Percentiles rank a stretch among this genome's conserved stretches.
These are phyloP conservation scores for Hoplostethus mediterraneus DNA, from an alignment of 2,797 vertebrate genomes.

Conservation along the genomic window DNA sequence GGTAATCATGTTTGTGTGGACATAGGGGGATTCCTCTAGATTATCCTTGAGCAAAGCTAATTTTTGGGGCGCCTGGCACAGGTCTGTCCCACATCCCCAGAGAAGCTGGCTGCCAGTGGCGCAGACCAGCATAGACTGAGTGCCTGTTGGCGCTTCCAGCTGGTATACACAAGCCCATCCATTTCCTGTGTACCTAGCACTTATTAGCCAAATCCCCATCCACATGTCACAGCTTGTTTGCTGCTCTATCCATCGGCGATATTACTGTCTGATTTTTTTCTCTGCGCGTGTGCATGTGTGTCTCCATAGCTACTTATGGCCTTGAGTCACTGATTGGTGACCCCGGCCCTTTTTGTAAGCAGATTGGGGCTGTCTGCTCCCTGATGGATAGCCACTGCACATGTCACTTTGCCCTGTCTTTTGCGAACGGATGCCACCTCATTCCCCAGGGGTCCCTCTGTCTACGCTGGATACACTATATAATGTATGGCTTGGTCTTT, in stretches of 20 bases:
- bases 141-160: constrained; percentile 48
- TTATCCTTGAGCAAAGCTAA: neutral
- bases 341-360: constrained; percentile 43
- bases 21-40: neutral
- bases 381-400: constrained; percentile 72
- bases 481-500: constrained; percentile 43
- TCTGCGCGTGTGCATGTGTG: constrained; percentile 1
- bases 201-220: constrained; percentile 31
- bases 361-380: constrained; percentile 55
- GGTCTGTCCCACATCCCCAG: neutral
- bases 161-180: constrained; percentile 26
- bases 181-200: constrained; percentile 44
- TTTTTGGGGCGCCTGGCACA: neutral
- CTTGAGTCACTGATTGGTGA: constrained; percentile 53
- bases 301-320: constrained; percentile 13
- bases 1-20: constrained; percentile 5
- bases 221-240: constrained; percentile 47
- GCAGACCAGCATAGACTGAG: constrained; percentile 26
- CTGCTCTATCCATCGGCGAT: constrained; percentile 28
- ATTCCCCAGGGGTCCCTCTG: constrained; percentile 6
- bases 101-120: constrained; percentile 29
- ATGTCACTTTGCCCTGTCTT: constrained; percentile 19
- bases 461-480: constrained; percentile 35
- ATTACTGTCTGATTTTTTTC: neutral
- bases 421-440: constrained; percentile 25